phyloP scores from a whole-genome alignment of 1,140 invertebrate species.

The Hypsibius dujardini region DNA sequence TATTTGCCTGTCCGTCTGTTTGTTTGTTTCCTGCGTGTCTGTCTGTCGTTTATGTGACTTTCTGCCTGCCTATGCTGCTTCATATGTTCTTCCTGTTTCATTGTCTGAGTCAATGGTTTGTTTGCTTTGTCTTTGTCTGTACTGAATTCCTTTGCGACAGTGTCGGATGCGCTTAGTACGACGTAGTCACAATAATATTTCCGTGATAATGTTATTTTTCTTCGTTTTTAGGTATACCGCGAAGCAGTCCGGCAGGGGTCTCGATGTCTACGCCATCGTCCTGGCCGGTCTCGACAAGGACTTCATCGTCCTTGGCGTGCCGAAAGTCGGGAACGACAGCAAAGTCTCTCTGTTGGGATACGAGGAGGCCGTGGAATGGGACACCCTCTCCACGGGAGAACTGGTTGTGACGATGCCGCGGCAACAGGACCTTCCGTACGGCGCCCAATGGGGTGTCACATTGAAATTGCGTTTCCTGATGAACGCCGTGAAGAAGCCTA shows the following conservation, averaged over 20 bases:
- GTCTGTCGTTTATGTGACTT: too few relatives aligned
- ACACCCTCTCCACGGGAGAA: background rate
- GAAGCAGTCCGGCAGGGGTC: background rate
- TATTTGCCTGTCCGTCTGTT: too few relatives aligned
- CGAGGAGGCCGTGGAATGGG: background rate
- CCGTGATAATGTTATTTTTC: too few relatives aligned
- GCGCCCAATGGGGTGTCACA: background rate
- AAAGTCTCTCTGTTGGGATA: background rate
- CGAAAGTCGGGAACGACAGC: background rate
- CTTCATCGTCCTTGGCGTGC: background rate
- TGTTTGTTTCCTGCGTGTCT: background rate
- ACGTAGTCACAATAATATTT: too few relatives aligned
- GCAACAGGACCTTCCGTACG: background rate
- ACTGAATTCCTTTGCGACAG: too few relatives aligned
- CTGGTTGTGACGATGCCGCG: background rate
- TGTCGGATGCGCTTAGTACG: too few relatives aligned
- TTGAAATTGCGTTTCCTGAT: too few relatives aligned
- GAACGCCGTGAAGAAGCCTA: too few relatives aligned
- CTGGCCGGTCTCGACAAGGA: background rate
- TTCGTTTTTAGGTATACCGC: background rate
- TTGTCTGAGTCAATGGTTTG: too few relatives aligned
- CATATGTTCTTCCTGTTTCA: too few relatives aligned
- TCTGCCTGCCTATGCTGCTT: too few relatives aligned
- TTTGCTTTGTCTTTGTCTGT: too few relatives aligned
- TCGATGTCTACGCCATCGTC: constrained; percentile 1